Percentiles rank a stretch among this genome's conserved stretches.
Conservation (phyloP, 2,797 vertebrate species). For the Enteromius paludinosus region DNA sequence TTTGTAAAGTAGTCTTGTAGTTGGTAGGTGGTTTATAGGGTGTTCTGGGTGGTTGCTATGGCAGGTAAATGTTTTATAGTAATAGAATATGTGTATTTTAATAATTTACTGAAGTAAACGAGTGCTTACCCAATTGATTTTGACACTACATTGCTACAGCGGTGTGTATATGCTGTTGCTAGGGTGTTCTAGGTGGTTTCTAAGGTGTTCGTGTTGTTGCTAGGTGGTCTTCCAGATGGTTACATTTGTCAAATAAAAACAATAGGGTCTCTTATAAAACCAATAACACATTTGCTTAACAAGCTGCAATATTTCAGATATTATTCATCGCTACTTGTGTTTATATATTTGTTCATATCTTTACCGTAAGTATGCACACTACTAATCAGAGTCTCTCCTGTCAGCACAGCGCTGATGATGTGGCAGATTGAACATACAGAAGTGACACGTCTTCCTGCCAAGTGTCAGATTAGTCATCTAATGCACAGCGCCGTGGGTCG, state of each 20-base stretch:
- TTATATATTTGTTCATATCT: not conserved
- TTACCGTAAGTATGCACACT: not conserved
- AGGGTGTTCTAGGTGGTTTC: no score
- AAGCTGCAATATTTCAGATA: not conserved
- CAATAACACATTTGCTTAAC: not conserved
- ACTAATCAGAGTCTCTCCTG: not conserved
- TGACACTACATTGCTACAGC: no score
- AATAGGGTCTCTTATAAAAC: not conserved
- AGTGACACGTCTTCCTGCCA: constrained; percentile 7
- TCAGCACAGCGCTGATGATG: not conserved
- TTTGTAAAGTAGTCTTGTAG: not conserved
- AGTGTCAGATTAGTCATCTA: constrained; percentile 43
- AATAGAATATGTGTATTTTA: not conserved
- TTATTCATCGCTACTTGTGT: not conserved
- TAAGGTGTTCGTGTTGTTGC: not conserved
- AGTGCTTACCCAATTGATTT: not conserved
- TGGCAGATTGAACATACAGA: constrained; percentile 35
- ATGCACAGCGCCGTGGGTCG: constrained; percentile 5
- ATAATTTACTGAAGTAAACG: not conserved
- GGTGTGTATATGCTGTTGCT: not conserved
- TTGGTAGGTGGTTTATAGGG: not conserved
- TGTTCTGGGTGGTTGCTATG: not conserved
- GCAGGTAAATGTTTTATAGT: not conserved
- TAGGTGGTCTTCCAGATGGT: not conserved
- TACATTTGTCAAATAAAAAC: not conserved